These are phyloP conservation scores for Eumerus sabulonum DNA, from an alignment of 2,888 invertebrate genomes.

Conservation along the genomic window DNA sequence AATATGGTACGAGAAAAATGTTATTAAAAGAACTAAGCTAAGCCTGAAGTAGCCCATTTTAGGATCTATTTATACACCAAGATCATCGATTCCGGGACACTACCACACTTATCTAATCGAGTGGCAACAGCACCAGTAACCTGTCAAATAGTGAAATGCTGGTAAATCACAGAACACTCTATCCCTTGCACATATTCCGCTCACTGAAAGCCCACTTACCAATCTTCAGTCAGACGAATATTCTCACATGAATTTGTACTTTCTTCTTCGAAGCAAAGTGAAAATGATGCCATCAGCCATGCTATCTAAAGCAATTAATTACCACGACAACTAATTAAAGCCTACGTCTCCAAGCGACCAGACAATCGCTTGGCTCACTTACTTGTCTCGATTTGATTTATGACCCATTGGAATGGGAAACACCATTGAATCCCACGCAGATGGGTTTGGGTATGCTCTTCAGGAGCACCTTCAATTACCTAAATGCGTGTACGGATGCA, in stretches of 20 bases:
- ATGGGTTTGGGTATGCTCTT: constrained; percentile 33
- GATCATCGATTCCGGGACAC: too few relatives aligned
- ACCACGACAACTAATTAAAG: constrained; percentile 57
- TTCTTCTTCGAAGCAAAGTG: constrained; percentile 33
- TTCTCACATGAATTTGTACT: constrained; percentile 40
- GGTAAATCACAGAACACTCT: too few relatives aligned
- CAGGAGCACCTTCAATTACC: constrained; percentile 57
- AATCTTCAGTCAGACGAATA: too few relatives aligned
- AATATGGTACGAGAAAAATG: too few relatives aligned
- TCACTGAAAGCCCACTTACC: too few relatives aligned
- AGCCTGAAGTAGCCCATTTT: too few relatives aligned
- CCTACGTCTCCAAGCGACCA: constrained; percentile 39
- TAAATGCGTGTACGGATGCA: background rate
- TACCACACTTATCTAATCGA: too few relatives aligned
- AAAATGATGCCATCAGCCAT: constrained; percentile 45
- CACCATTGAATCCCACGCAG: constrained; percentile 49
- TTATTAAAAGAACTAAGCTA: too few relatives aligned
- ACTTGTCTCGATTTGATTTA: constrained; percentile 47
- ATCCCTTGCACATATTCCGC: too few relatives aligned
- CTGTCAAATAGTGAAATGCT: too few relatives aligned
- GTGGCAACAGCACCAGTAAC: too few relatives aligned
- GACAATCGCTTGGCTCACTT: constrained; percentile 14
- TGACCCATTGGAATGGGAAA: constrained; percentile 16
- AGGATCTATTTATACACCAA: too few relatives aligned
- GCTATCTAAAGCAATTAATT: constrained; percentile 49